Conservation (phyloP, 2,113 vertebrate species). For the cat (Felis catus) region DNA sequence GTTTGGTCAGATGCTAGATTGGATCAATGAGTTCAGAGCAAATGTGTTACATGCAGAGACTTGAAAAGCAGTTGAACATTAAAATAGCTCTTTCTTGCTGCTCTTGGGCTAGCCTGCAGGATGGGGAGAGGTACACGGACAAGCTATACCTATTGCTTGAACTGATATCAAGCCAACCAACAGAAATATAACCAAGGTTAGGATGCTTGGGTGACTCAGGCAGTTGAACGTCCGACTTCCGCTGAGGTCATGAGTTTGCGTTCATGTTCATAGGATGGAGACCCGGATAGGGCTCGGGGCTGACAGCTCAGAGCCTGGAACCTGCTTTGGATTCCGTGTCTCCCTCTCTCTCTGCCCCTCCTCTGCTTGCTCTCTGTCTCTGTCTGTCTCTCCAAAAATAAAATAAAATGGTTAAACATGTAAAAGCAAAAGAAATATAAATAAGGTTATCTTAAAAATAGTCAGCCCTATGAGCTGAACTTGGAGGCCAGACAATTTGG, state of each 20-base stretch:
- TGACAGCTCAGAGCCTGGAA: no score
- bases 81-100: not conserved
- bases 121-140: fast-evolving
- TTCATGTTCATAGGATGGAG: no score
- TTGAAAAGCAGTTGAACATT: not conserved
- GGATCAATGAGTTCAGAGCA: not conserved
- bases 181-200: not conserved
- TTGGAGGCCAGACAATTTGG: not conserved
- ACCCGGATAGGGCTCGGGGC: no score
- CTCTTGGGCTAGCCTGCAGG: not conserved
- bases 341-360: no score
- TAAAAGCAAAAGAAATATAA: not conserved
- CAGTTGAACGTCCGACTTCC: no score
- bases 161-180: not conserved
- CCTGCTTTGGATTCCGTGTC: no score
- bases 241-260: no score
- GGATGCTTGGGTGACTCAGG: no score
- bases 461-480: not conserved
- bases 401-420: no score
- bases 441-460: not conserved
- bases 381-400: no score
- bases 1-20: not conserved
- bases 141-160: not conserved
- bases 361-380: no score
- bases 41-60: not conserved